Conservation (phyloP, 2,888 invertebrate genomes). For the Coelinius sp. region DNA sequence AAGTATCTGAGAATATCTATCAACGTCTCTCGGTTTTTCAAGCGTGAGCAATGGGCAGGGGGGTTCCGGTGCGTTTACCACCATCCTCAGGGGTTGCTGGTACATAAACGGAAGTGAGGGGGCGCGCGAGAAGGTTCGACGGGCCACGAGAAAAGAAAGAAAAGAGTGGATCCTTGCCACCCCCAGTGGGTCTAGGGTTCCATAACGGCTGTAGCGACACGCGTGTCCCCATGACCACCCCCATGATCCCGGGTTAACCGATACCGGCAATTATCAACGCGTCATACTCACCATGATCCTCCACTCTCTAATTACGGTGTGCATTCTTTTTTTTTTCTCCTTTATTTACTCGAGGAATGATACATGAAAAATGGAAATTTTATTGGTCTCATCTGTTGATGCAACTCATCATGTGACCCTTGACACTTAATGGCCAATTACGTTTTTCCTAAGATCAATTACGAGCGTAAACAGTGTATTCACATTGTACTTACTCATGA, state of each 20-base stretch:
- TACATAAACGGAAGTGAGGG: slow-evolving; percentile 63
- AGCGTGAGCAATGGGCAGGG: slow-evolving; percentile 30
- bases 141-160: slow-evolving; percentile 47
- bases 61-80: slow-evolving; percentile 41
- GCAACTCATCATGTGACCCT: neutral
- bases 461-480: slow-evolving; percentile 57
- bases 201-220: slow-evolving; percentile 30
- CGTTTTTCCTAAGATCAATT: slow-evolving; percentile 61
- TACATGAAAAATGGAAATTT: neutral
- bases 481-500: neutral
- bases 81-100: slow-evolving; percentile 26
- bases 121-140: slow-evolving; percentile 60
- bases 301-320: slow-evolving; percentile 41
- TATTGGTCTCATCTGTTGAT: neutral
- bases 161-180: slow-evolving; percentile 27
- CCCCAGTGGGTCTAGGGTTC: slow-evolving; percentile 45
- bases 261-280: slow-evolving; percentile 71
- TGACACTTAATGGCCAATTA: neutral
- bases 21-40: slow-evolving; percentile 17
- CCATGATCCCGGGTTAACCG: slow-evolving; percentile 67
- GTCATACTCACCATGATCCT: slow-evolving; percentile 56
- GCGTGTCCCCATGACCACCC: slow-evolving; percentile 53
- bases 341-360: slow-evolving; percentile 7
- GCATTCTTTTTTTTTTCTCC: slow-evolving; percentile 13
- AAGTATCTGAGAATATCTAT: slow-evolving; percentile 29